Percentiles rank a stretch among this genome's conserved stretches.
Evolutionary conservation across 1,140 invertebrate genomes (phyloP).

Genomic region (Zaprionus ghesquierei): DNA sequence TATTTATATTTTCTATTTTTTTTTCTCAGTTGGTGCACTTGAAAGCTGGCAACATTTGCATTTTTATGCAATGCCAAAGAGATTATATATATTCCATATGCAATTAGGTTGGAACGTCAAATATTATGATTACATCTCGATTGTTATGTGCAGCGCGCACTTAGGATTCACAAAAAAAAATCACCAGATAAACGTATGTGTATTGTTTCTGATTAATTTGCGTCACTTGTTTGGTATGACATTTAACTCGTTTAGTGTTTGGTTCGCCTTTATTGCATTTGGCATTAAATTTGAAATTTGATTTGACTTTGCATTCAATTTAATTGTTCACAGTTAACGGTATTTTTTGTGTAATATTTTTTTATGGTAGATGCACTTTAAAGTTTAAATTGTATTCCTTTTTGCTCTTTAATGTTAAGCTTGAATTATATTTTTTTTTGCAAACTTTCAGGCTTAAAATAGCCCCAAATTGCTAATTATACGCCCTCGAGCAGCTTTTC

Average conservation of each 20-base stretch:
- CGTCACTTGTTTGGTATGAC: constrained; percentile 6
- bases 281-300: background rate
- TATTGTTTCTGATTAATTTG: constrained; percentile 20
- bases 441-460: background rate
- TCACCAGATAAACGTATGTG: background rate
- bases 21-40: constrained; percentile 39
- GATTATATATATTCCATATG: constrained; percentile 2
- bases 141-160: background rate
- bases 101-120: constrained; percentile 33
- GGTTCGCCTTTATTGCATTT: background rate
- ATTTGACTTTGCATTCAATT: background rate
- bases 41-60: constrained; percentile 16
- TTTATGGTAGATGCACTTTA: no score
- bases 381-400: no score
- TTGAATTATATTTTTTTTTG: no score
- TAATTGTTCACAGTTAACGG: background rate
- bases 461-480: constrained; percentile 30
- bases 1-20: no score
- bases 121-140: constrained; percentile 36
- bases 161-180: background rate
- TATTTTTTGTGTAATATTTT: background rate
- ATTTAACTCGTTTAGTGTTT: background rate
- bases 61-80: constrained; percentile 4
- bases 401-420: no score
- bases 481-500: background rate